These are phyloP conservation scores for Baccha elongata DNA, from an alignment of 2,888 invertebrate genomes.

Conservation along the genomic window DNA sequence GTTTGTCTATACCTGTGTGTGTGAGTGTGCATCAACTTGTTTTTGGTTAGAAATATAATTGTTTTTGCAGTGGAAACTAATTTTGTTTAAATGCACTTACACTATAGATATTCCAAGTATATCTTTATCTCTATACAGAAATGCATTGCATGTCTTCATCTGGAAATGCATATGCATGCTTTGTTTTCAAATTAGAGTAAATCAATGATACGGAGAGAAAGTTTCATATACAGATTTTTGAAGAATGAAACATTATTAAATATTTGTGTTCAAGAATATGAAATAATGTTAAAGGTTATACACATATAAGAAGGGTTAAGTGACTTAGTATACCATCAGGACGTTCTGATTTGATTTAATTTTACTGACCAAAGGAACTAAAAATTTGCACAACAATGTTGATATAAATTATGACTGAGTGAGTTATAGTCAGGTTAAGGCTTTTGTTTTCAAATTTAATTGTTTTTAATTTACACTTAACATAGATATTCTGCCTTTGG, in stretches of 20 bases:
- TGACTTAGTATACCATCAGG: neutral
- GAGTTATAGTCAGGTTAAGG: neutral
- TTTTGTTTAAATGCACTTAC: slow-evolving; percentile 40
- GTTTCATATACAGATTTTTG: neutral
- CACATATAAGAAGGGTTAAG: too few relatives aligned
- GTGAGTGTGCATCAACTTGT: neutral
- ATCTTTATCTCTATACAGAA: neutral
- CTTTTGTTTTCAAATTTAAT: slow-evolving; percentile 33
- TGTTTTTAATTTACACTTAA: slow-evolving; percentile 9
- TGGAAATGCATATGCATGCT: slow-evolving; percentile 20
- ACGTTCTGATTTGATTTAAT: slow-evolving; percentile 11
- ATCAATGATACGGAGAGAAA: neutral
- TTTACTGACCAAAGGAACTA: neutral
- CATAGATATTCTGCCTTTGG: too few relatives aligned
- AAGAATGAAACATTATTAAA: slow-evolving; percentile 4
- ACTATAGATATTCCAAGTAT: slow-evolving; percentile 6
- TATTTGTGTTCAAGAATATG: neutral
- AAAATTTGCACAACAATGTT: slow-evolving; percentile 1
- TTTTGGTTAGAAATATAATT: slow-evolving; percentile 45
- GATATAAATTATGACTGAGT: neutral
- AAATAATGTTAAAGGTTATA: slow-evolving; percentile 16
- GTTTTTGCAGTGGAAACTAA: slow-evolving; percentile 64
- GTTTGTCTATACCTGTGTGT: neutral
- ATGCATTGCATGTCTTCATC: slow-evolving; percentile 13
- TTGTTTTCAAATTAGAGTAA: slow-evolving; percentile 17